Evolutionary conservation across 2,888 invertebrate genomes (phyloP).

Genomic region (Eudemis profundana): DNA sequence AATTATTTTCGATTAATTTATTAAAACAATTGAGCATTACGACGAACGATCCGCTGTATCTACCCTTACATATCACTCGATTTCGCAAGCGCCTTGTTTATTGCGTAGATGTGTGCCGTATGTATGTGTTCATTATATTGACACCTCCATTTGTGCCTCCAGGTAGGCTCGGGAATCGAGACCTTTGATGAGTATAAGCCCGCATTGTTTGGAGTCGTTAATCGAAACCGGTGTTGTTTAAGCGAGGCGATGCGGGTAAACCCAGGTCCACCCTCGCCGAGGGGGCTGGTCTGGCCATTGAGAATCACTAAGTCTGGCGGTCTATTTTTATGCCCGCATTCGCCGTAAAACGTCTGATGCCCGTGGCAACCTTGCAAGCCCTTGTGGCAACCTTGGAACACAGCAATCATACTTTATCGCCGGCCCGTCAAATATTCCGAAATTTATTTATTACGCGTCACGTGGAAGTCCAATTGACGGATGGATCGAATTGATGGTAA

Average conservation of each 20-base stretch:
- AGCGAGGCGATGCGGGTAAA: constrained; percentile 33
- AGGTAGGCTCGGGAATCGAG: constrained; percentile 20
- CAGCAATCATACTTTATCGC: constrained; percentile 35
- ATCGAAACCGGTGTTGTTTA: constrained; percentile 32
- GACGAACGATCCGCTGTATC: no score
- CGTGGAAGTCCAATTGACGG: constrained; percentile 16
- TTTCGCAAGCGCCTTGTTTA: constrained; percentile 24
- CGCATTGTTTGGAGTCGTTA: constrained; percentile 26
- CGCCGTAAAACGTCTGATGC: constrained; percentile 38
- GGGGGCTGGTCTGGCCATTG: constrained; percentile 47
- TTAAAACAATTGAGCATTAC: constrained; percentile 4
- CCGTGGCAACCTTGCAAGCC: constrained; percentile 36
- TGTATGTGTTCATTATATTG: constrained; percentile 24
- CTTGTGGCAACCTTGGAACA: constrained; percentile 30
- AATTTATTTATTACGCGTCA: constrained; percentile 7
- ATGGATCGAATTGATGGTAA: constrained; percentile 4
- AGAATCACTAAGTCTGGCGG: constrained; percentile 45
- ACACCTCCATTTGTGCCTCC: constrained; percentile 24
- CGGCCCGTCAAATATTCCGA: constrained; percentile 23
- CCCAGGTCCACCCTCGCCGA: constrained; percentile 42
- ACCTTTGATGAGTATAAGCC: constrained; percentile 14
- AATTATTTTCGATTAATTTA: no score
- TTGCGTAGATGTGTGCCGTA: not conserved
- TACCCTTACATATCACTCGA: no score
- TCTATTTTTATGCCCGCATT: constrained; percentile 52